These are phyloP conservation scores for Drosophila tani DNA, from an alignment of 1,140 invertebrate genomes.

Conservation along the genomic window DNA sequence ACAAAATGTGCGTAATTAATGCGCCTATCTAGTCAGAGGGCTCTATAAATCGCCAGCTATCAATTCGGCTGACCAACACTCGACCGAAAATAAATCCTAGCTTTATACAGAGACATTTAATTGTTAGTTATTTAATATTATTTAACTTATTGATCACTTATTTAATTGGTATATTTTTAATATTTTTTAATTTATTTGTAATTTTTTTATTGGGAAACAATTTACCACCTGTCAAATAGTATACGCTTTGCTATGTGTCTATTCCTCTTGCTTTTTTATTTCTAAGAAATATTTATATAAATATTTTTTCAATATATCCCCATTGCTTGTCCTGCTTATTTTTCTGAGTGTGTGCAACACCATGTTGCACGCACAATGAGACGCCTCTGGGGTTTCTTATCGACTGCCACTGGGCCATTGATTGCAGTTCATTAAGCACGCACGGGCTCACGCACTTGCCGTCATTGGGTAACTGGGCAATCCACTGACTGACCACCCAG, in stretches of 20 bases:
- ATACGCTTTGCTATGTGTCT: no score
- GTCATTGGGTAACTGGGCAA: neutral
- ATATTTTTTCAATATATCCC: neutral
- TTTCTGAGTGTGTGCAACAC: conserved; percentile 32
- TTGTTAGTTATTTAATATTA: neutral
- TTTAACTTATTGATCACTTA: no score
- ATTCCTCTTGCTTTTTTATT: neutral
- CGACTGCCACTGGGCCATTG: conserved; percentile 69
- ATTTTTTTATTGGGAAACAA: neutral
- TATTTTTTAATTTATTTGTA: no score
- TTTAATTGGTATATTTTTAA: neutral
- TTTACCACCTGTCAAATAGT: neutral
- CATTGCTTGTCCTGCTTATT: conserved; percentile 1
- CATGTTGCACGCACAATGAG: conserved; percentile 73
- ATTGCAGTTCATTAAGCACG: conserved; percentile 82
- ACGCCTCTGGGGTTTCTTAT: conserved; percentile 68
- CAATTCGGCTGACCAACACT: conserved; percentile 14
- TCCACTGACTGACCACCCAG: conserved; percentile 10
- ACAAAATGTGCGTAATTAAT: conserved; percentile 77
- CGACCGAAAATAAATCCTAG: neutral
- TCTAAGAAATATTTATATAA: neutral
- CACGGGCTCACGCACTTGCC: conserved; percentile 57
- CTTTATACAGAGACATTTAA: neutral
- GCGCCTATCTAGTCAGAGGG: conserved; percentile 40
- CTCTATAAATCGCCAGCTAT: conserved; percentile 60